These are phyloP conservation scores for Athripsodes cinereus DNA, from an alignment of 2,888 invertebrate genomes.

Conservation along the genomic window DNA sequence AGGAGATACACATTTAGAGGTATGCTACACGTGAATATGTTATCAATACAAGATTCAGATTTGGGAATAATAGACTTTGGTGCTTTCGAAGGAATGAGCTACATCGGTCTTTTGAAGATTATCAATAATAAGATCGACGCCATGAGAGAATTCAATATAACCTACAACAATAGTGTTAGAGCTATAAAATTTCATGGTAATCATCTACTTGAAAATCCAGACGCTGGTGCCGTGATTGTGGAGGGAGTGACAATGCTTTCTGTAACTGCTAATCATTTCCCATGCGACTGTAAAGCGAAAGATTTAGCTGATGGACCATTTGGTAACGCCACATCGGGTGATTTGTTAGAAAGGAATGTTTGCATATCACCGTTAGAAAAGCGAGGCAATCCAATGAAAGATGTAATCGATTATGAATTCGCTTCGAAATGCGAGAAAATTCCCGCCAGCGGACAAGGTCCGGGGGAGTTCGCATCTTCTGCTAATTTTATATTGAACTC, in stretches of 20 bases:
- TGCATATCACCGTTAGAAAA: constrained; percentile 82
- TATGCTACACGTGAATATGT: constrained; percentile 64
- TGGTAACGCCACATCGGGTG: constrained; percentile 57
- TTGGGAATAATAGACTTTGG: constrained; percentile 67
- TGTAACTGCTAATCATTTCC: constrained; percentile 74
- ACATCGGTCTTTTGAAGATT: constrained; percentile 67
- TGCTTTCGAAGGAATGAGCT: constrained; percentile 69
- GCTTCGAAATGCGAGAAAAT: constrained; percentile 12
- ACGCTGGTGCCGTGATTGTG: constrained; percentile 58
- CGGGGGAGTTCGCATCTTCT: constrained; percentile 18
- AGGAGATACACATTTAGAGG: constrained; percentile 70
- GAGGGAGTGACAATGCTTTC: constrained; percentile 66
- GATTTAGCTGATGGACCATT: constrained; percentile 70
- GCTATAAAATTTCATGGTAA: constrained; percentile 73
- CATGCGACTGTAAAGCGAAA: constrained; percentile 80
- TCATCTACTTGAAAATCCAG: constrained; percentile 70
- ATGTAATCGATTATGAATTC: constrained; percentile 41
- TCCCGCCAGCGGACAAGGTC: constrained; percentile 18
- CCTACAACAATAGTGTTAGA: constrained; percentile 64
- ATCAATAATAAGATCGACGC: constrained; percentile 81
- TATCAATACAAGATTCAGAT: constrained; percentile 78
- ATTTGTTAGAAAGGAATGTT: constrained; percentile 69
- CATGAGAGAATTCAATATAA: constrained; percentile 68
- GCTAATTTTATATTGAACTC: neutral
- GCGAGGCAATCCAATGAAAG: constrained; percentile 66